phyloP scores from a whole-genome alignment of 2,888 invertebrate species.

The Aelia acuminata region DNA sequence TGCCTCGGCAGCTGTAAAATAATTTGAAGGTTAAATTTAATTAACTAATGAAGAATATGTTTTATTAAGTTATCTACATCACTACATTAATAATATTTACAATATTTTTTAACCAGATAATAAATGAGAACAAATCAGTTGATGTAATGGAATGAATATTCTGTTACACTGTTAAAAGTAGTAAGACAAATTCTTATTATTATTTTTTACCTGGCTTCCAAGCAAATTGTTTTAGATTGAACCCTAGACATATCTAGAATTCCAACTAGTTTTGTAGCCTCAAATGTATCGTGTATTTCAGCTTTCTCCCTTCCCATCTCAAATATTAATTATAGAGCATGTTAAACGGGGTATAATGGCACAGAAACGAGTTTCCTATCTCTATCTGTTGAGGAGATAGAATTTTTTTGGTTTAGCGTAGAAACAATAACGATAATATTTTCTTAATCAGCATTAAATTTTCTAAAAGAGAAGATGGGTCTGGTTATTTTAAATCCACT shows the following conservation, averaged over 20 bases:
- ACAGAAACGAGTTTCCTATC: too few relatives aligned
- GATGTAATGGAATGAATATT: background rate
- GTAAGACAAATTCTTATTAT: too few relatives aligned
- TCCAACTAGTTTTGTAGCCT: constrained; percentile 78
- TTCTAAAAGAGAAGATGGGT: too few relatives aligned
- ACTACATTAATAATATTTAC: background rate
- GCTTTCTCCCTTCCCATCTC: constrained; percentile 76
- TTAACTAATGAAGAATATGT: background rate
- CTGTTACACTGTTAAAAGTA: too few relatives aligned
- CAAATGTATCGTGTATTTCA: constrained; percentile 74
- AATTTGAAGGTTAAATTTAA: background rate
- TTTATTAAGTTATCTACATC: background rate
- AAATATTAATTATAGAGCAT: too few relatives aligned
- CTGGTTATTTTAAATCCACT: too few relatives aligned
- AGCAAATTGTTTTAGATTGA: constrained; percentile 83
- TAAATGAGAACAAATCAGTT: background rate
- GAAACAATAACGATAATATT: too few relatives aligned
- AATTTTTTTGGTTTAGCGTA: too few relatives aligned
- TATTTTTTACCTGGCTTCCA: constrained; percentile 83
- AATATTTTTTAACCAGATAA: background rate
- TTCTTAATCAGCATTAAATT: too few relatives aligned
- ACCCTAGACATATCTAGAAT: constrained; percentile 85
- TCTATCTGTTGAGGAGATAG: too few relatives aligned
- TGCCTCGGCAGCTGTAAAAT: constrained; percentile 80
- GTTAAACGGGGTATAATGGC: too few relatives aligned